These are phyloP conservation scores for Helarctos malayanus DNA, from an alignment of 2,797 vertebrate species.

Conservation along the genomic window DNA sequence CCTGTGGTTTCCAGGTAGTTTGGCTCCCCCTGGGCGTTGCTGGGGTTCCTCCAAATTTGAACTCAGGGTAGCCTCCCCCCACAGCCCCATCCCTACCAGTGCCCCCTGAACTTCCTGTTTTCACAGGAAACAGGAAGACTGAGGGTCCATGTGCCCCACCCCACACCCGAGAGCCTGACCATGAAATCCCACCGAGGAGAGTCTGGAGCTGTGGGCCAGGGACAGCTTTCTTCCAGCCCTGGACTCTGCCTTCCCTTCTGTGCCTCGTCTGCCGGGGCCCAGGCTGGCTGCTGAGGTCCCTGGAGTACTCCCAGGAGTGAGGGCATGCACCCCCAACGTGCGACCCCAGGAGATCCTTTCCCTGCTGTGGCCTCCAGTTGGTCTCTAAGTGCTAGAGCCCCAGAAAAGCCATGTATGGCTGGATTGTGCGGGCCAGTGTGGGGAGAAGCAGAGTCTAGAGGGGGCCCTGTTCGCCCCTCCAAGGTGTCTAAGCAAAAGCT, in stretches of 20 bases:
- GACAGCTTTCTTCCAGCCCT: background rate
- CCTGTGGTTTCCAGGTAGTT: background rate
- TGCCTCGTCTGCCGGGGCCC: too few relatives aligned
- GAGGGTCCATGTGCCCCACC: background rate
- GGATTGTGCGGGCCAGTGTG: accelerated
- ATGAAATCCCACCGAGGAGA: background rate
- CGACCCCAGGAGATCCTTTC: background rate
- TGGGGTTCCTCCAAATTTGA: background rate
- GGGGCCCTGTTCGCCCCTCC: background rate
- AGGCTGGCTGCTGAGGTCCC: background rate
- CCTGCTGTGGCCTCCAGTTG: background rate
- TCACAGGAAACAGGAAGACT: constrained; percentile 42
- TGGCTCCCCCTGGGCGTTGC: too few relatives aligned
- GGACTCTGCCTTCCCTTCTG: background rate
- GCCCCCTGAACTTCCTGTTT: constrained; percentile 41
- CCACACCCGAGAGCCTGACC: background rate
- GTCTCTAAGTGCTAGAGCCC: background rate
- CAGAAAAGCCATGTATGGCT: background rate
- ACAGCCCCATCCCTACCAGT: background rate
- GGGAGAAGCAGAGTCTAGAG: background rate
- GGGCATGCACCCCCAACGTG: accelerated
- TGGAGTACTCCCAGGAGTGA: background rate
- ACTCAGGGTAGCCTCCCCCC: background rate
- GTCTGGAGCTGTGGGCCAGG: accelerated
- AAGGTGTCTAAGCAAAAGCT: background rate